Evolutionary conservation across 2,113 vertebrate species (phyloP).

Genomic region (Smithornis capensis): DNA sequence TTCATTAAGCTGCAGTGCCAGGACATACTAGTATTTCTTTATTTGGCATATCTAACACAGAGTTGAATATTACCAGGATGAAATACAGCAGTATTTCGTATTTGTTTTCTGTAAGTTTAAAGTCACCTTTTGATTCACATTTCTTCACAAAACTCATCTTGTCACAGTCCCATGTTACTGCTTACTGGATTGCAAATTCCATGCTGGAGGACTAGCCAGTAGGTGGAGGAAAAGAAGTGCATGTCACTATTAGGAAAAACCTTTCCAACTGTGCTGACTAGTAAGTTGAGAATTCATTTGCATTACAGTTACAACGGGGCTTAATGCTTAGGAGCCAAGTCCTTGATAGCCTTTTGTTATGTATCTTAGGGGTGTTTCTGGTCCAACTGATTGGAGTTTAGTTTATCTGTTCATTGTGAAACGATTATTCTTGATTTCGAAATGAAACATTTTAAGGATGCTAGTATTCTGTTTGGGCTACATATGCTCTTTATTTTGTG

Average conservation of each 20-base stretch:
- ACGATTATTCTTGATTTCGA: neutral
- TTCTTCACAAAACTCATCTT: neutral
- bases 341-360: neutral
- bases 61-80: neutral
- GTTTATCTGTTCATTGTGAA: neutral
- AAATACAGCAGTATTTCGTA: neutral
- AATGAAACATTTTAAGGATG: neutral
- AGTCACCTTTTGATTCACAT: neutral
- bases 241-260: neutral
- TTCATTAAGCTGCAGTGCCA: neutral
- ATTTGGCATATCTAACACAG: neutral
- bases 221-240: neutral
- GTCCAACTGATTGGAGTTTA: neutral
- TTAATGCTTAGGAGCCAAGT: neutral
- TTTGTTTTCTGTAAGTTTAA: neutral
- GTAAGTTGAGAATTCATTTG: neutral
- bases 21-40: neutral
- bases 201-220: neutral
- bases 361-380: neutral
- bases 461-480: neutral
- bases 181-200: neutral
- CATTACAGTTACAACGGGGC: neutral
- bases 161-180: neutral
- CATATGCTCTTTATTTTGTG: neutral
- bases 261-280: neutral